Conservation (phyloP, 2,888 invertebrate genomes). For the Merodon equestris region DNA sequence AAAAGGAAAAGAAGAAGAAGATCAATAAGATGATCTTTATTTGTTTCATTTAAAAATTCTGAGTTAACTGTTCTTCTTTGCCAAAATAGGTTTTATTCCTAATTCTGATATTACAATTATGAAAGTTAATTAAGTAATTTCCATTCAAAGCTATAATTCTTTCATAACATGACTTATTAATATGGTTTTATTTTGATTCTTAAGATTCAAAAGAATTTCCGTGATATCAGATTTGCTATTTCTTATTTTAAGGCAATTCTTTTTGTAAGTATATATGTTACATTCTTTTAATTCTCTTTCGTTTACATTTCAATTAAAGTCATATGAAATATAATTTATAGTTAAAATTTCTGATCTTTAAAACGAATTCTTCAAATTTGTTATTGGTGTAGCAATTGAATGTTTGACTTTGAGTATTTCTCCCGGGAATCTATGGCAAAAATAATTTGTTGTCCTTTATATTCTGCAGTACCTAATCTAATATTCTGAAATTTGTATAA, state of each 20-base stretch:
- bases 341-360: slow-evolving; percentile 16
- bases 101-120: neutral
- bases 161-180: slow-evolving; percentile 2
- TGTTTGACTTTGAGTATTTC: too few species aligned
- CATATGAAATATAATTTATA: slow-evolving; percentile 7
- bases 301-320: too few species aligned
- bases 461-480: neutral
- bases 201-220: neutral
- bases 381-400: too few species aligned
- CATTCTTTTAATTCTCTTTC: neutral
- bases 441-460: too few species aligned
- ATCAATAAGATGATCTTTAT: too few species aligned
- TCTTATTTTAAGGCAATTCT: slow-evolving; percentile 11
- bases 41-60: too few species aligned
- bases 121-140: too few species aligned
- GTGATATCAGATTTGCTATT: too few species aligned
- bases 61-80: too few species aligned
- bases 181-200: slow-evolving; percentile 13
- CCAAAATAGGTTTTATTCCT: too few species aligned
- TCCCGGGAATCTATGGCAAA: neutral
- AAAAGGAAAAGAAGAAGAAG: too few species aligned
- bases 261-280: slow-evolving; percentile 20
- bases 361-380: neutral
- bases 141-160: slow-evolving; percentile 13
- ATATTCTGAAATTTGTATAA: slow-evolving; percentile 7